Conservation (phyloP, 2,888 invertebrate genomes). For the Mimas tiliae region DNA sequence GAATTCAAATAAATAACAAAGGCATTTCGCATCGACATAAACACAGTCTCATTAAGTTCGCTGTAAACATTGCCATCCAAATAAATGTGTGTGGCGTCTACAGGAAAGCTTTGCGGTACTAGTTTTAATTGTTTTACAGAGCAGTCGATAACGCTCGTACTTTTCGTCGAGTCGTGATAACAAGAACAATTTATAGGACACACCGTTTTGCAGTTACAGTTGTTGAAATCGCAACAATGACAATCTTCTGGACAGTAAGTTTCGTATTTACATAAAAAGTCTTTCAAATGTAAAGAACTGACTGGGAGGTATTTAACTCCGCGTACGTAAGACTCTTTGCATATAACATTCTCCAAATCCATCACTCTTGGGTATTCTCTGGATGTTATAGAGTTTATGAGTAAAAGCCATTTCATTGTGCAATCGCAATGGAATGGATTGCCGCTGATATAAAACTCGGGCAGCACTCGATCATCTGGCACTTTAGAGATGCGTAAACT, state of each 20-base stretch:
- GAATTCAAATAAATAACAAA: conserved; percentile 92
- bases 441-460: conserved; percentile 95
- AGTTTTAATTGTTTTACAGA: conserved; percentile 90
- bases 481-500: conserved; percentile 90
- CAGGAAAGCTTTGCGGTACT: conserved; percentile 93
- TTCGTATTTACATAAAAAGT: conserved; percentile 96
- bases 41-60: conserved; percentile 86
- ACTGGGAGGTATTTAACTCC: conserved; percentile 92
- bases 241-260: conserved; percentile 96
- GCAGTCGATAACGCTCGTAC: conserved; percentile 96
- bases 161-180: conserved; percentile 96
- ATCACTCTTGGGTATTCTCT: conserved; percentile 94
- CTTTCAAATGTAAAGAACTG: conserved; percentile 89
- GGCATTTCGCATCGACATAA: conserved; percentile 72
- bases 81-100: conserved; percentile 96
- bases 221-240: conserved; percentile 97
- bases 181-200: conserved; percentile 97
- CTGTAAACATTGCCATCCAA: conserved; percentile 95
- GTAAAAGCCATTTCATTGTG: conserved; percentile 97
- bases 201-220: conserved; percentile 97
- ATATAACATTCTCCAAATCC: conserved; percentile 94
- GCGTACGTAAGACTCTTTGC: conserved; percentile 92
- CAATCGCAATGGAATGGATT: conserved; percentile 98
- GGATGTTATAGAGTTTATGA: conserved; percentile 92
- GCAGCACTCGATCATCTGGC: conserved; percentile 88